These are phyloP conservation scores for cattle (Bos taurus) DNA, from an alignment of 2,113 vertebrate genomes.

Conservation along the genomic window DNA sequence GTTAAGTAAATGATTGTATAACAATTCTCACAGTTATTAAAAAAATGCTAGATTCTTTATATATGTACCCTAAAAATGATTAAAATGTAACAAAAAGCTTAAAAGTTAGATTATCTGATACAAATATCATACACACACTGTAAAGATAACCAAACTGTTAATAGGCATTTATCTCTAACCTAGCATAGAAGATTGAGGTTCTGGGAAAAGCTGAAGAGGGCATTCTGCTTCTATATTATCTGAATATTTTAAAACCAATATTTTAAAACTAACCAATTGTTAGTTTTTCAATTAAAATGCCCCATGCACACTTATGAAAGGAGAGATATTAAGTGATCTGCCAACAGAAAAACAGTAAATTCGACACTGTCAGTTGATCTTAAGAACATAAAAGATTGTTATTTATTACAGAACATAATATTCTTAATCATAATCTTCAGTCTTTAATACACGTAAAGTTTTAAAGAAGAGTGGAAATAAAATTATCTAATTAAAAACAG, in stretches of 20 bases:
- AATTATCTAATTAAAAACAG: neutral
- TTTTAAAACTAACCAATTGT: neutral
- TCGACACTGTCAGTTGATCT: neutral
- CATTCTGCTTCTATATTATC: neutral
- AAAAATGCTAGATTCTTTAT: neutral
- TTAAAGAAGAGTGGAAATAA: slow-evolving; percentile 23
- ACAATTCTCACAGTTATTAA: neutral
- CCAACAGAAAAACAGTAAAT: neutral
- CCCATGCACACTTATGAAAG: neutral
- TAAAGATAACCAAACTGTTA: neutral
- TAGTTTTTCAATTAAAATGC: neutral
- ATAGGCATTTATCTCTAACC: neutral
- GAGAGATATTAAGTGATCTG: neutral
- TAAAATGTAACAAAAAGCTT: neutral
- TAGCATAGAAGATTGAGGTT: neutral
- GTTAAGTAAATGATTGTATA: neutral
- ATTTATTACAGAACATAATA: neutral
- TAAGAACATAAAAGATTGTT: neutral
- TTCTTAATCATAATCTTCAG: neutral
- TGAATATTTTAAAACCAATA: neutral
- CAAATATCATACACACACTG: neutral
- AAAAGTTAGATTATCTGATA: neutral
- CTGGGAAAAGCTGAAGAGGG: neutral
- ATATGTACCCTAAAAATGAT: neutral
- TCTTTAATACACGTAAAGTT: neutral